These are phyloP conservation scores for Prinia subflava DNA, from an alignment of 2,113 vertebrate genomes.

Conservation along the genomic window DNA sequence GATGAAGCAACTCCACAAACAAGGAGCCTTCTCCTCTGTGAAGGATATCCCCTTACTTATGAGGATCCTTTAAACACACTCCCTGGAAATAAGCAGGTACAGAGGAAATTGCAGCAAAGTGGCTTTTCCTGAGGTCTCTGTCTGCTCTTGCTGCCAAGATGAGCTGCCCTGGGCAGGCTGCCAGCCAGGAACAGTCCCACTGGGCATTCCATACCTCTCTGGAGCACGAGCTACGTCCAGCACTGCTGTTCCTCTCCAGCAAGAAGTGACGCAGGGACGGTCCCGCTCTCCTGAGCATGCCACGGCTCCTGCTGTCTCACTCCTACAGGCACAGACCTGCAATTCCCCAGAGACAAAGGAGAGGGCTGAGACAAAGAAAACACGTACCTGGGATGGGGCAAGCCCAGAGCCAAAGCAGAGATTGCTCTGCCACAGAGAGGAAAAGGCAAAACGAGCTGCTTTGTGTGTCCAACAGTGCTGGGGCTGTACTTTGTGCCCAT, in stretches of 20 bases:
- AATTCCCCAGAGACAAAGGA: not conserved
- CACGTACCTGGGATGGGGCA: rapidly evolving
- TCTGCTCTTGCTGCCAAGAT: not conserved
- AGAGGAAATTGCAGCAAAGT: not conserved
- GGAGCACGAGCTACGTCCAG: not conserved
- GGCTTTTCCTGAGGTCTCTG: not conserved
- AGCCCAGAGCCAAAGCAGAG: not conserved
- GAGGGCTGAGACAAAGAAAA: not conserved
- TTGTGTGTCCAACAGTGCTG: not conserved
- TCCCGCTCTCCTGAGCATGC: constrained; percentile 33
- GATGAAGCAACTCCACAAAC: not conserved
- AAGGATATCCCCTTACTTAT: not conserved
- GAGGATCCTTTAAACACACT: not conserved
- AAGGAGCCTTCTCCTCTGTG: not conserved
- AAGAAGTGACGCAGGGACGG: not conserved
- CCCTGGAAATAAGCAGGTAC: not conserved
- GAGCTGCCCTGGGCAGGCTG: not conserved
- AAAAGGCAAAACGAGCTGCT: not conserved
- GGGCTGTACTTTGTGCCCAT: not conserved
- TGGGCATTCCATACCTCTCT: constrained; percentile 32
- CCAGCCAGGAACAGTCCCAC: not conserved
- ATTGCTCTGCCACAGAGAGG: not conserved
- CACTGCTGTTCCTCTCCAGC: not conserved
- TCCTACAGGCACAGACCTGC: not conserved
- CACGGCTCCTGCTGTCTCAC: not conserved